phyloP scores from a whole-genome alignment of 2,888 invertebrate genomes.

The Heliconius hortense region DNA sequence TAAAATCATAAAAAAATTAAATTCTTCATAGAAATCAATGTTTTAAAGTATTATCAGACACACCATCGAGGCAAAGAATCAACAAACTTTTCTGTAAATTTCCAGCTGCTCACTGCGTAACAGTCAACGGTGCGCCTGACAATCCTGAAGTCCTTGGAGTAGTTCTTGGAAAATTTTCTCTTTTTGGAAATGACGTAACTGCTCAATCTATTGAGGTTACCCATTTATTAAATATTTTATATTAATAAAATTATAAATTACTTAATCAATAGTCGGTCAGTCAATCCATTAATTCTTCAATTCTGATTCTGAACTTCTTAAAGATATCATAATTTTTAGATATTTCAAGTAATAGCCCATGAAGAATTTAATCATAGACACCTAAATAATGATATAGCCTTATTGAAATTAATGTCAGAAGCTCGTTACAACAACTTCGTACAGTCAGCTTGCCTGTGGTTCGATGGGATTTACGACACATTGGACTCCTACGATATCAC shows the following conservation, averaged over 20 bases:
- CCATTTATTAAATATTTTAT: background rate
- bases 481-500: constrained; percentile 9
- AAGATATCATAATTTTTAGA: constrained; percentile 31
- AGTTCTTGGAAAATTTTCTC: constrained; percentile 31
- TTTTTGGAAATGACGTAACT: constrained; percentile 26
- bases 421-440: constrained; percentile 45
- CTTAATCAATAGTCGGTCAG: background rate
- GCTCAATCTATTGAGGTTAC: constrained; percentile 20
- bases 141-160: constrained; percentile 31
- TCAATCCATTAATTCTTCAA: background rate
- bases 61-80: background rate
- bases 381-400: constrained; percentile 47
- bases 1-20: background rate
- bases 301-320: background rate
- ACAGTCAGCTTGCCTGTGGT: constrained; percentile 52
- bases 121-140: constrained; percentile 22
- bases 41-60: background rate
- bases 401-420: constrained; percentile 45
- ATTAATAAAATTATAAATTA: background rate
- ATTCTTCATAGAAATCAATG: background rate
- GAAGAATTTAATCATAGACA: constrained; percentile 31
- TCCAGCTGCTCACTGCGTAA: constrained; percentile 34
- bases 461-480: constrained; percentile 21
- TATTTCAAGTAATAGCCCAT: constrained; percentile 38
- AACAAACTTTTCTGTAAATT: background rate